phyloP scores from a whole-genome alignment of 2,888 invertebrate genomes.

The Leucoptera coffeella region DNA sequence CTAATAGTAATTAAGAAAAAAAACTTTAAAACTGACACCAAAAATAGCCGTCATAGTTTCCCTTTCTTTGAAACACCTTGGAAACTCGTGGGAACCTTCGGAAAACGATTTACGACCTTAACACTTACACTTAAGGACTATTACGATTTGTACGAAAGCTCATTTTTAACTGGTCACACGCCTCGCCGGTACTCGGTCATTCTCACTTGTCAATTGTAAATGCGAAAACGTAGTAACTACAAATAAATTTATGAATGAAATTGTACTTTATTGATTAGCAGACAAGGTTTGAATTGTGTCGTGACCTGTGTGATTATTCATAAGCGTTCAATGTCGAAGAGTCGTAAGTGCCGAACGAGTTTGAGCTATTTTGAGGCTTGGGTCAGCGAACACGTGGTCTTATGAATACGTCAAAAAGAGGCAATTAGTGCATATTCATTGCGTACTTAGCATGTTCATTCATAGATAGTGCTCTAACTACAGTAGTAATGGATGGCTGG shows the following conservation, averaged over 20 bases:
- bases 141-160: too few relatives aligned
- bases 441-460: too few relatives aligned
- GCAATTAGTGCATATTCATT: too few relatives aligned
- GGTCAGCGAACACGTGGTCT: too few relatives aligned
- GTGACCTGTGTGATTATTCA: slow-evolving; percentile 12
- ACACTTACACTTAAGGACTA: too few relatives aligned
- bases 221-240: slow-evolving; percentile 23
- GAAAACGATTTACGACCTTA: too few relatives aligned
- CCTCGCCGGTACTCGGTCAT: slow-evolving; percentile 1
- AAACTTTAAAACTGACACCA: not conserved
- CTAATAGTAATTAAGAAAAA: too few relatives aligned
- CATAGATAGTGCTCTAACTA: too few relatives aligned
- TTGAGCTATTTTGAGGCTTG: not conserved
- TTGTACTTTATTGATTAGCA: slow-evolving; percentile 20
- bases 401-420: too few relatives aligned
- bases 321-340: slow-evolving; percentile 6
- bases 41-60: slow-evolving; percentile 17
- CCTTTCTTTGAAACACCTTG: slow-evolving; percentile 33
- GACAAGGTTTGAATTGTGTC: slow-evolving; percentile 28
- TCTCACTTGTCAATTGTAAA: slow-evolving; percentile 26
- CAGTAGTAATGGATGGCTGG: too few relatives aligned
- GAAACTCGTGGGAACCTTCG: too few relatives aligned
- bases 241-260: slow-evolving; percentile 18
- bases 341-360: not conserved
- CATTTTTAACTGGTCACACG: slow-evolving; percentile 7